Percentiles rank a stretch among this genome's conserved stretches.
phyloP scores from a whole-genome alignment of 2,888 invertebrate genomes.

The Xestia ashworthii region DNA sequence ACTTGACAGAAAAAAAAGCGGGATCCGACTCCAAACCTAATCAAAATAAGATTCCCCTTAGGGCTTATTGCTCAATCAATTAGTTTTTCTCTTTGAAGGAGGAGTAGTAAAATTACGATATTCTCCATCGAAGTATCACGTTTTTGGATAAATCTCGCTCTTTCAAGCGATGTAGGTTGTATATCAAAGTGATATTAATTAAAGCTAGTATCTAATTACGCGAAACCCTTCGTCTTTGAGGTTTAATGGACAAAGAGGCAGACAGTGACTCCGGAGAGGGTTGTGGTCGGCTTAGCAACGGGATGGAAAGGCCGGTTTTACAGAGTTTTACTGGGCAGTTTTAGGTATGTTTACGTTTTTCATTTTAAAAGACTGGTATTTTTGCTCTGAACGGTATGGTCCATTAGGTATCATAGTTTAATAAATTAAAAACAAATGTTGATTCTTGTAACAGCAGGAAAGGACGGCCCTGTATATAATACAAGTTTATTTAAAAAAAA shows the following conservation, averaged over 20 bases:
- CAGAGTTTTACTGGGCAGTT: not conserved
- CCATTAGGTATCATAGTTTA: not conserved
- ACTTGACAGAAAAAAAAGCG: not conserved
- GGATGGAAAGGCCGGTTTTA: constrained; percentile 20
- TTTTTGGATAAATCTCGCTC: constrained; percentile 29
- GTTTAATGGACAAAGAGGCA: constrained; percentile 53
- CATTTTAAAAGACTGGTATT: not conserved
- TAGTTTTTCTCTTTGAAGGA: not conserved
- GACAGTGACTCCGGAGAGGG: constrained; percentile 36
- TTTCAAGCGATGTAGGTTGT: constrained; percentile 49
- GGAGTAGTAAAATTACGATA: not conserved
- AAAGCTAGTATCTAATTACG: constrained; percentile 59
- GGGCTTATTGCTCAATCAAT: not conserved
- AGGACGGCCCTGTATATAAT: not conserved
- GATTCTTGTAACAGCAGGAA: not conserved
- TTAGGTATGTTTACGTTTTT: not conserved
- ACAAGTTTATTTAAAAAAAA: not conserved
- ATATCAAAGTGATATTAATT: constrained; percentile 61
- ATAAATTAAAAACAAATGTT: not conserved
- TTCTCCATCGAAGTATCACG: not conserved
- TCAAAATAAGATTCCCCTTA: too few species aligned
- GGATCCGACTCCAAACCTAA: not conserved
- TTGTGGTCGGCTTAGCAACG: constrained; percentile 44
- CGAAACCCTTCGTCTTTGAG: constrained; percentile 49
- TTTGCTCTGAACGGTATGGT: not conserved